These are phyloP conservation scores for Poeciliopsis presidionis DNA, from an alignment of 2,797 vertebrate species.

Conservation along the genomic window DNA sequence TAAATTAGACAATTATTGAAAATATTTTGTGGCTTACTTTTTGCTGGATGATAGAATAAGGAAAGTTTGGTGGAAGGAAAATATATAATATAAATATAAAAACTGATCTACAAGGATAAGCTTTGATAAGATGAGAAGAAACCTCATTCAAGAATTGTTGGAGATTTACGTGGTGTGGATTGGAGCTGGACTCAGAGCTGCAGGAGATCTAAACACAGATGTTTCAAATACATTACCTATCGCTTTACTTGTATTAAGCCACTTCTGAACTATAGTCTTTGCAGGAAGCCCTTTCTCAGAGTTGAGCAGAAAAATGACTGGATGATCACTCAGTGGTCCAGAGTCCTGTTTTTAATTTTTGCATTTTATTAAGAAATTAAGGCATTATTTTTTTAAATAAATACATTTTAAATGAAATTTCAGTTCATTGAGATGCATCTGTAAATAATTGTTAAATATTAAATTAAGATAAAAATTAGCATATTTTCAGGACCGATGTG, in stretches of 20 bases:
- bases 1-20: not conserved
- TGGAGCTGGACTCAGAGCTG: not conserved
- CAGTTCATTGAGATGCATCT: not conserved
- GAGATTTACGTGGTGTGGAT: not conserved
- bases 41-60: not conserved
- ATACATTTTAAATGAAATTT: not conserved
- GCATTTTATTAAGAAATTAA: not conserved
- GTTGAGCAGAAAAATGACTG: not conserved
- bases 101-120: not conserved
- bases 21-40: not conserved
- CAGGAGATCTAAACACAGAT: not conserved
- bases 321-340: not conserved
- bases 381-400: not conserved
- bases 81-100: too few relatives aligned
- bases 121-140: not conserved
- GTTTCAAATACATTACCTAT: not conserved
- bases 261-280: not conserved
- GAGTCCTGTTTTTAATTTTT: not conserved
- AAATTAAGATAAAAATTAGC: not conserved
- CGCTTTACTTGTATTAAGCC: not conserved
- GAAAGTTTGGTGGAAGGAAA: not conserved
- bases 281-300: too few relatives aligned
- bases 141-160: not conserved
- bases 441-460: not conserved
- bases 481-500: not conserved